Base-by-base conservation (phyloP, 2,797 vertebrate species). In the Hephaestus fuliginosus region DNA sequence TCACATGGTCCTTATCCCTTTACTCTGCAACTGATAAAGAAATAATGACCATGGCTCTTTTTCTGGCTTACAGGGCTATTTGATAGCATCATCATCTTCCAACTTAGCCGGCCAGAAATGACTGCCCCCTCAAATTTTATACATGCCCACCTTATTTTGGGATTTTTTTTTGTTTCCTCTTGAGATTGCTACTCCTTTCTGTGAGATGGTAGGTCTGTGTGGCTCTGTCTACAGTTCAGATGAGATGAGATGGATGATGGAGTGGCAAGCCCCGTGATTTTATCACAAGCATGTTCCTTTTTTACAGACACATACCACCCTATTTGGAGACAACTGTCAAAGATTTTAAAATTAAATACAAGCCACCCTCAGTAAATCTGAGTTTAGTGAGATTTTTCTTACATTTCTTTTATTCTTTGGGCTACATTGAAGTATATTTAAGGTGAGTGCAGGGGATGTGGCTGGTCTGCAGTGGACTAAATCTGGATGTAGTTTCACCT, bases 11-110 rank as follows among this genome's bases (percentile, higher is more conserved):
- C 71, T 66, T 28, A 41, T 73, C 41, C 28, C 7, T 13, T 0
- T 66, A 51, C 71, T 73, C 30, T 3, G 12, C 60, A 18, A 2
- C 61, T 64, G 28, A 76, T 73, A 33, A 56, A 60, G 41, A 74
- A 66, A 70, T 70, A 80, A 86, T 75, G 52, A 55, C 70, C n/a
- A 5, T 44, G 55, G n/a, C 30, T 28, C 51, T 13, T 52, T 41
- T n/a, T 75, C 66, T 58, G 64, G 71, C 60, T 71, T 53, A 15
- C 46, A 62, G 44, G 39, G 15, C n/a, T 36, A 51, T 58, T 76
- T 78, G 22, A 61, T 28, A 46, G 43, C 49, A 81, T 62, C 46
- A 58, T 78, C 68, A 39, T 66, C 60, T 57, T 67, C 30, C 18
- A 70, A 48, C 17, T 33, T 64, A 61, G 11, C 15, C 17, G 8